These are phyloP conservation scores for Eulithis prunata DNA, from an alignment of 2,888 invertebrate genomes.

Conservation along the genomic window DNA sequence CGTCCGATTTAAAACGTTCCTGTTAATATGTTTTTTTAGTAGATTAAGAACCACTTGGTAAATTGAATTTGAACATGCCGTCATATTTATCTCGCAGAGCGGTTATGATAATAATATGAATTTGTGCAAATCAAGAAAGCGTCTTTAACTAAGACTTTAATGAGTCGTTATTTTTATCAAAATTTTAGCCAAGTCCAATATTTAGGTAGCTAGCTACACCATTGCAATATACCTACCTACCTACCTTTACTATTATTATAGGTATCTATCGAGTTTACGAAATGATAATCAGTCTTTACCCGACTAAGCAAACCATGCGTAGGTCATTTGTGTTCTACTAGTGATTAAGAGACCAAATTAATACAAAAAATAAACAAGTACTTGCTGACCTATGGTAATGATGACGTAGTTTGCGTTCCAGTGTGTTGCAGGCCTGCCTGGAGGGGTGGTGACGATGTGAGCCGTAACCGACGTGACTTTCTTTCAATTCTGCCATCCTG, in stretches of 20 bases:
- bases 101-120: constrained; percentile 16
- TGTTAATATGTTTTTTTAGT: constrained; percentile 18
- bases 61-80: constrained; percentile 29
- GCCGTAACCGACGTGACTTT: constrained; percentile 46
- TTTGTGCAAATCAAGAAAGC: not conserved
- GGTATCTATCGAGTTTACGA: too few species aligned
- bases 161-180: not conserved
- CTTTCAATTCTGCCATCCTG: constrained; percentile 35
- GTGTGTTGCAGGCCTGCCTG: constrained; percentile 59
- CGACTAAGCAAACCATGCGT: too few species aligned
- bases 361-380: not conserved
- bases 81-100: constrained; percentile 22
- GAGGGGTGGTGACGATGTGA: constrained; percentile 59
- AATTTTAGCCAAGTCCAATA: not conserved
- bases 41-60: constrained; percentile 25
- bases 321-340: too few species aligned
- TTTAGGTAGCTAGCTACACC: not conserved
- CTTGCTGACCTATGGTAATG: constrained; percentile 56
- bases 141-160: not conserved
- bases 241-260: too few species aligned
- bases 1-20: constrained; percentile 17
- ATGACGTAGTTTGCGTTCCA: constrained; percentile 63
- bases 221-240: too few species aligned
- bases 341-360: too few species aligned
- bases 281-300: too few species aligned